Percentiles rank a stretch among this genome's conserved stretches.
These are phyloP conservation scores for Axinella damicornis DNA, from an alignment of 37 sponge, comb jelly and placozoan species.

Conservation along the genomic window DNA sequence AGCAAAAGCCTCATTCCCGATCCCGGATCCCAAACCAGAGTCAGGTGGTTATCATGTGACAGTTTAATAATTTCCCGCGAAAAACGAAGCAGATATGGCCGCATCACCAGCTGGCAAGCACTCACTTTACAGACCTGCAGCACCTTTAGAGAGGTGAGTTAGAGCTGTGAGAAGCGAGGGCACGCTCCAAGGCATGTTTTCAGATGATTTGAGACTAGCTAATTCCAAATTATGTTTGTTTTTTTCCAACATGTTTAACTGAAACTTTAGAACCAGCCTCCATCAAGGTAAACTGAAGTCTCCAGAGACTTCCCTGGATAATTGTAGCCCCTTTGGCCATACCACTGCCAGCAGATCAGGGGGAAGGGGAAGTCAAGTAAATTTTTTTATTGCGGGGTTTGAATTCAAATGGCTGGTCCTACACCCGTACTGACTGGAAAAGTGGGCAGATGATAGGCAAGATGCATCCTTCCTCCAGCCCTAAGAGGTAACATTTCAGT, in stretches of 20 bases:
- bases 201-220: too few species aligned
- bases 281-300: background rate
- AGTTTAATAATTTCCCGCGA: background rate
- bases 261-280: background rate
- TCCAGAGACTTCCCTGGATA: too few species aligned
- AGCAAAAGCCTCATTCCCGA: background rate
- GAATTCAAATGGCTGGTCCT: background rate
- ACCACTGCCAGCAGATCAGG: background rate
- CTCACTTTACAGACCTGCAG: constrained; percentile 35
- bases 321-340: too few species aligned
- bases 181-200: too few species aligned
- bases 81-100: background rate
- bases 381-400: too few species aligned
- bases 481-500: too few species aligned
- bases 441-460: too few species aligned
- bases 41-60: background rate
- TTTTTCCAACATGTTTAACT: background rate
- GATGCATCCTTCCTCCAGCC: too few species aligned
- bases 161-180: too few species aligned
- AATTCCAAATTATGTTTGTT: background rate
- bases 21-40: too few species aligned
- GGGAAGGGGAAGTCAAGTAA: too few species aligned
- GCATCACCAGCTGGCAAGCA: constrained; percentile 7
- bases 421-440: background rate
- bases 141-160: constrained; percentile 33